These are phyloP conservation scores for Theretra japonica DNA, from an alignment of 2,888 invertebrate genomes.

Conservation along the genomic window DNA sequence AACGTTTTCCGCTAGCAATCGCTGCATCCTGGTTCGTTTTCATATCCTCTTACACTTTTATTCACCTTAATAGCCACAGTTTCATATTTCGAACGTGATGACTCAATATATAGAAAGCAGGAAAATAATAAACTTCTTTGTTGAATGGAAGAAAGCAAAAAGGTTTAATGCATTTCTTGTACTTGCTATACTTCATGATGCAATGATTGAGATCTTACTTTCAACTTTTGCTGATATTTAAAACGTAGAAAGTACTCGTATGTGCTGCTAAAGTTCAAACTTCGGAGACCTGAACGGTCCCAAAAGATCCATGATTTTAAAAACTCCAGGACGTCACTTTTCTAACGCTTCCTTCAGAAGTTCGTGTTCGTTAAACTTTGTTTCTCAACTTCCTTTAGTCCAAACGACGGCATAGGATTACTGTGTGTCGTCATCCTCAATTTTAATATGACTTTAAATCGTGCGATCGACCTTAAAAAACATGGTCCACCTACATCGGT, in stretches of 20 bases:
- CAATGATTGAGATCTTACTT: neutral
- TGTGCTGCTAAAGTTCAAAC: too few relatives aligned
- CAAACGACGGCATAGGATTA: too few relatives aligned
- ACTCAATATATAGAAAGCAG: conserved; percentile 22
- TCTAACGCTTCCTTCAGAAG: too few relatives aligned
- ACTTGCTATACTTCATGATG: neutral
- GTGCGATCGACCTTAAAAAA: neutral
- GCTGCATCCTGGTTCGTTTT: conserved; percentile 9
- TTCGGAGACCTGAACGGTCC: too few relatives aligned
- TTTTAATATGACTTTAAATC: neutral
- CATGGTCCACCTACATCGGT: neutral
- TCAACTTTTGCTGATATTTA: neutral
- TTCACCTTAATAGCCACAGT: conserved; percentile 5
- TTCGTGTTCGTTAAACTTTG: too few relatives aligned
- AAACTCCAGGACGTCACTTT: too few relatives aligned
- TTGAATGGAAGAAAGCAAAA: conserved; percentile 3
- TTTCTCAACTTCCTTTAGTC: too few relatives aligned
- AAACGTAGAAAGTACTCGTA: neutral
- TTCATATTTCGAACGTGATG: conserved; percentile 5
- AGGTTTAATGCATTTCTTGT: conserved; percentile 10
- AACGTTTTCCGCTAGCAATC: conserved; percentile 17
- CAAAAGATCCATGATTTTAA: too few relatives aligned
- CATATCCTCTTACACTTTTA: conserved; percentile 15
- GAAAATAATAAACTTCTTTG: neutral
- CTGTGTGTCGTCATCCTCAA: too few relatives aligned